A percentile compares a stretch with the other conserved stretches of the same genome.
phyloP scores from a whole-genome alignment of 2,888 invertebrate species.

The Chaetogeoica ovagalla region DNA sequence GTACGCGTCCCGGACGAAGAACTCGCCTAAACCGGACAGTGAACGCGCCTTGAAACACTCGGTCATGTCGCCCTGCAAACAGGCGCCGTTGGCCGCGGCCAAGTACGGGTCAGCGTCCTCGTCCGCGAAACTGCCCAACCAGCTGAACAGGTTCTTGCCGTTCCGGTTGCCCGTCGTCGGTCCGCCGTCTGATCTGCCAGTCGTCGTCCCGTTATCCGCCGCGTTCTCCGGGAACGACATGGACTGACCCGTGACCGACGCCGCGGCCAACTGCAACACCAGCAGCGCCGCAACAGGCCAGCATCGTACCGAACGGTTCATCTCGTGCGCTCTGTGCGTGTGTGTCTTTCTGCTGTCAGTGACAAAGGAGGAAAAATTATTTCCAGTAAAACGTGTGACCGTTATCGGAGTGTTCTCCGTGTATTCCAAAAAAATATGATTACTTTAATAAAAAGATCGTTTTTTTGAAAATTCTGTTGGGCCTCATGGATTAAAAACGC shows the following conservation, averaged over 20 bases:
- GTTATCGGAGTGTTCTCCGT: too few species aligned
- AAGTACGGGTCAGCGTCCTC: conserved; percentile 77
- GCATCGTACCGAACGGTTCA: neutral
- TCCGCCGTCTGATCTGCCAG: conserved; percentile 12
- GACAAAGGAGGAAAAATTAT: too few species aligned
- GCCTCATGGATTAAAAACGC: too few species aligned
- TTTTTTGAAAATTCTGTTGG: too few species aligned
- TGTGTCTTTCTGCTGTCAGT: too few species aligned
- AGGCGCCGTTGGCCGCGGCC: conserved; percentile 73
- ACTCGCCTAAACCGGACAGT: conserved; percentile 74
- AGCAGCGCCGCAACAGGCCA: conserved; percentile 68
- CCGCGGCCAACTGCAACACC: conserved; percentile 82
- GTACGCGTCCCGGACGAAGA: conserved; percentile 68
- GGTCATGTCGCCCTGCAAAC: conserved; percentile 76
- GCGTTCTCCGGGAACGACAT: conserved; percentile 35
- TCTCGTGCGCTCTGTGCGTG: neutral
- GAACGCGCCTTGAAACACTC: conserved; percentile 85
- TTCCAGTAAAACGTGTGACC: too few species aligned
- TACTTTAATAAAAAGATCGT: too few species aligned
- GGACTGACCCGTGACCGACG: conserved; percentile 66
- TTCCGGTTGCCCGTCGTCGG: conserved; percentile 59
- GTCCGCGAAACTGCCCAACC: conserved; percentile 76
- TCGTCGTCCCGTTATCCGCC: conserved; percentile 29
- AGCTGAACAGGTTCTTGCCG: conserved; percentile 75
- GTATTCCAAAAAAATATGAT: too few species aligned